Evolutionary conservation across 2,888 invertebrate species (phyloP), one percentile per base, ranked within the genome.

Genomic region (Proisotoma minuta): DNA sequence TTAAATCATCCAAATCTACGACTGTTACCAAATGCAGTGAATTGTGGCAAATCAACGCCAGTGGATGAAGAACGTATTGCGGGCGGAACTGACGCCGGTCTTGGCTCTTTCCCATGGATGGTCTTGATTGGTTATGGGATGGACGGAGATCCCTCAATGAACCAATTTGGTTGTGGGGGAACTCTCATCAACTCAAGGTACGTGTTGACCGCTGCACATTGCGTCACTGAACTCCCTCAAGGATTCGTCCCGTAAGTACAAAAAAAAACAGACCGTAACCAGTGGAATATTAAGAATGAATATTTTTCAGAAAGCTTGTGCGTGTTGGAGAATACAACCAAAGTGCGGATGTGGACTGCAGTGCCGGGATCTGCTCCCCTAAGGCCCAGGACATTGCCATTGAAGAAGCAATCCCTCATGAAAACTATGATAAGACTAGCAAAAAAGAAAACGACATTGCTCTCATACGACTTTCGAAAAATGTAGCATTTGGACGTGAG

Each of bases 131-230:
- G 34, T 8, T 34, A 34, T 34, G 15, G 8, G 34, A 34, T 34
- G 34, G 15, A n/a, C n/a, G 47, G 47, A n/a, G 5, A 10, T 10
- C 20, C 47, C 5, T 8, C 15, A 5, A 8, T 18, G 20, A 47
- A 10, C 5, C 47, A 47, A 18, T 65, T 34, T 27, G 22, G 54
- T 78, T 92, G 91, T 75, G 91, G 91, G 15, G 91, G 90, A 51
- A 88, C 89, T 79, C 81, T 91, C 67, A 74, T 74, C 73, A 88
- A 85, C 76, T 85, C 87, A 75, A 79, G 83, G 66, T 88, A 87
- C 75, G 79, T 89, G 23, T 73, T 89, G 51, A 89, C 89, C 0
- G 90, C 90, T 0, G 86, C 87, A 0, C 90, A 90, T 77, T 90
- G 90, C 74, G 88, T 91, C 63, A 89, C 84, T 75, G 86, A 88